Evolutionary conservation across 1,140 invertebrate genomes (phyloP), one percentile per base, ranked within the genome.

Genomic region (Lethrus apterus): DNA sequence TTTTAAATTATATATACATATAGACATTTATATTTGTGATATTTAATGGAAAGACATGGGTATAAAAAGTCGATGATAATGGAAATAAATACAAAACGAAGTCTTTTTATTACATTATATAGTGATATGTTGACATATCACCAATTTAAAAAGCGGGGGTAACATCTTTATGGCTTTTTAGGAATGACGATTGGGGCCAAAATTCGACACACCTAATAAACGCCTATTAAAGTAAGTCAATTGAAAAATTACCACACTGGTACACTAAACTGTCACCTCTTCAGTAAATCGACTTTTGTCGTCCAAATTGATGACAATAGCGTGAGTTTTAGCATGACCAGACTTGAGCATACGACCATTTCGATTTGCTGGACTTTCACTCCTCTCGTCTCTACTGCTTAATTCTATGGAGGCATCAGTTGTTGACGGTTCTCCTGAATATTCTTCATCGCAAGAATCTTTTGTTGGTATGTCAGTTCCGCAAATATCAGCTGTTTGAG

Each of bases 251-350:
- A 38, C 7, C 24, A 26, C 7, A 7, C 5, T 26, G 5, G 5
- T 5, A 34, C 18, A 19, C 76, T 75, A 86, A 48, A 86, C 84
- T 21, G 82, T 86, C 33, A 86, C 83, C 67, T 86, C 84, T 64
- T 86, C 84, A 3, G 83, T 85, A 61, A 85, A 86, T 44, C 82
- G 72, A 60, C 78, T 83, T 57, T 84, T 85, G 66, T 86, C 84
- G 53, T 86, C 83, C 52, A 86, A 67, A 66, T 86, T 84, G 43
- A 86, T 83, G 55, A 84, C 78, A 56, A 85, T 83, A 2, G 81
- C 78, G 56, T 81, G 80, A 38, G 81, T 83, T 47, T 75, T 74
- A 5, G 80, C 76, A 54, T 82, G 80, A 0, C 78, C 79, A 2
- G 79, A 79, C 59, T 78, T 78, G 4, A 76, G 65, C 41, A 62